phyloP scores from a whole-genome alignment of 2,888 invertebrate genomes.

The Pollenia griseotomentosa region DNA sequence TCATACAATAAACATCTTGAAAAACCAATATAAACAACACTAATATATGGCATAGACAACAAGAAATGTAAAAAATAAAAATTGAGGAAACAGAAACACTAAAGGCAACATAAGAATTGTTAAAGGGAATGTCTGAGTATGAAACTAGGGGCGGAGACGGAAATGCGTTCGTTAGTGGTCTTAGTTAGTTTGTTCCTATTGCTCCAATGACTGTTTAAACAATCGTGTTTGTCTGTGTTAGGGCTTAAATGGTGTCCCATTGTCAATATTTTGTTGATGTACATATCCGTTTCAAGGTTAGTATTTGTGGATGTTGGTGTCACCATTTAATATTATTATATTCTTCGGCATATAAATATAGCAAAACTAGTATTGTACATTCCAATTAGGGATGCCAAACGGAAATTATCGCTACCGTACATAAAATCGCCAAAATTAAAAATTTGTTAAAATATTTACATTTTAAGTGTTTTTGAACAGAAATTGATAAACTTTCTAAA shows the following conservation, averaged over 20 bases:
- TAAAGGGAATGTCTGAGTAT: constrained; percentile 13
- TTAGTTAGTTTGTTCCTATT: constrained; percentile 55
- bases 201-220: constrained; percentile 7
- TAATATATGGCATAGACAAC: constrained; percentile 46
- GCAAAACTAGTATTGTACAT: constrained; percentile 58
- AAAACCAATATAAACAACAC: constrained; percentile 61
- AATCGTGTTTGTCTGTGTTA: constrained; percentile 18
- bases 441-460: too few relatives aligned
- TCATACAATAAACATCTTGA: constrained; percentile 56
- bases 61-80: not conserved
- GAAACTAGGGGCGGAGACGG: constrained; percentile 73
- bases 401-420: too few relatives aligned
- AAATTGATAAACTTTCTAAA: too few relatives aligned
- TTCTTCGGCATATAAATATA: constrained; percentile 70
- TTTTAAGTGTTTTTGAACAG: too few relatives aligned
- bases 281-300: constrained; percentile 42
- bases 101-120: constrained; percentile 1
- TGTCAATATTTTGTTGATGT: constrained; percentile 70
- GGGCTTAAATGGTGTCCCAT: constrained; percentile 29
- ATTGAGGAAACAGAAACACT: constrained; percentile 16
- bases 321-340: constrained; percentile 68
- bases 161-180: constrained; percentile 78
- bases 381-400: constrained; percentile 37
- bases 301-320: constrained; percentile 35
- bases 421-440: too few relatives aligned